Evolutionary conservation across 2,113 vertebrate species (phyloP), one percentile per base, ranked within the genome.

Genomic region (Pimephales promelas): DNA sequence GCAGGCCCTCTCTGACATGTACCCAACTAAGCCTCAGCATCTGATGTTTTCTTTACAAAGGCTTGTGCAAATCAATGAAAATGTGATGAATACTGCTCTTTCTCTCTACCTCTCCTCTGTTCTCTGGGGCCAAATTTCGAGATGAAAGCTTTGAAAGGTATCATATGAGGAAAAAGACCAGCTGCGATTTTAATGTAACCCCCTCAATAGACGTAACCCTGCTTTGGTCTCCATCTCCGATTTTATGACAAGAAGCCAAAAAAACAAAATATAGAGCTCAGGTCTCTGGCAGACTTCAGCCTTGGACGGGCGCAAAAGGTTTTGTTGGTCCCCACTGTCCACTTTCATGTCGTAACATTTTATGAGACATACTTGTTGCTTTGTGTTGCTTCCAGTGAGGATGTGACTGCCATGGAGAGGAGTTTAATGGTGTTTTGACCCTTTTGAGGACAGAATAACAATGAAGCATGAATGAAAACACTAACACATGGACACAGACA

Each of bases 291-390:
- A 75, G 84, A 40, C 8, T 83, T 62, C 36, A 24, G 71, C 61
- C 62, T 72, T 71, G 54, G 57, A 87, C 28, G 36, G 62, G 52
- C 10, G 31, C 82, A 61, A 43, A 47, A 45, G 52, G 14, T 83
- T 57, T 84, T 84, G 80, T 81, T 81, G 40, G 72, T 56, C 71
- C 62, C 62, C 22, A 61, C 49, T 24, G 82, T 82, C 77, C 61
- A 83, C 86, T 88, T 81, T 79, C 45, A 77, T 83, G 61, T 83
- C 26, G 77, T 85, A 62, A 85, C 26, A 20, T 87, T 83, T 83
- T 85, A 79, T 82, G 73, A 79, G 73, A 62, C 61, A 40, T 57
- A 54, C 79, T 77, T 24, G 68, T 78, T 68, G 47, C 75, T 87
- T 84, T 86, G 86, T 83, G 59, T 59, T 82, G 72, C 47, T 77